A percentile compares a stretch with the other conserved stretches of the same genome.
phyloP scores from a whole-genome alignment of 2,888 invertebrate genomes.

The Acanthococcus lagerstroemiae region DNA sequence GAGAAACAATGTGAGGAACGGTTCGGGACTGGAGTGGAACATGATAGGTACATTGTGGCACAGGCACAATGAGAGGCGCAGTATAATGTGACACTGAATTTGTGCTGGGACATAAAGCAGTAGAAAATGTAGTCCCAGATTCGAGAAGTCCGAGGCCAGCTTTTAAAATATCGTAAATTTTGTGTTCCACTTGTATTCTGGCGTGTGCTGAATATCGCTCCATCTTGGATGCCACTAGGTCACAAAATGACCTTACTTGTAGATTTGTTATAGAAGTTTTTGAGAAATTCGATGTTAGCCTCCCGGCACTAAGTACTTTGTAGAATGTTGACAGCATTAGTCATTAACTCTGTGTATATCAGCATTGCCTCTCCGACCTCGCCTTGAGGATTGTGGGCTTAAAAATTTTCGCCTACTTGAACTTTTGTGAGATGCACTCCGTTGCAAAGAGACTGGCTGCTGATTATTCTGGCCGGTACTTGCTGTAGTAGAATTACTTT shows the following conservation, averaged over 20 bases:
- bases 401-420: neutral
- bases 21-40: neutral
- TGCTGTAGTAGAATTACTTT: neutral
- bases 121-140: too few species aligned
- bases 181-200: neutral
- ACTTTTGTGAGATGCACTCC: neutral
- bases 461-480: neutral
- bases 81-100: too few species aligned
- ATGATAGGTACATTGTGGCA: too few species aligned
- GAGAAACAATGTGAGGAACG: neutral
- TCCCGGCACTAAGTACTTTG: neutral
- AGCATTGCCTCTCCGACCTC: neutral
- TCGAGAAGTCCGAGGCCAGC: neutral
- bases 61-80: too few species aligned
- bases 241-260: neutral
- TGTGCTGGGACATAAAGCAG: too few species aligned
- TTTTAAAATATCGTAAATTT: neutral
- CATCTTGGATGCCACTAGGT: neutral
- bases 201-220: neutral
- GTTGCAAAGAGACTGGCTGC: neutral
- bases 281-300: neutral
- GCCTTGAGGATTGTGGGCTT: neutral
- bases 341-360: neutral
- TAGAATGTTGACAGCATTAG: neutral
- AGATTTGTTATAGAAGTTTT: neutral